Conservation (phyloP, 1,140 invertebrate genomes). For the Drosophila saltans region DNA sequence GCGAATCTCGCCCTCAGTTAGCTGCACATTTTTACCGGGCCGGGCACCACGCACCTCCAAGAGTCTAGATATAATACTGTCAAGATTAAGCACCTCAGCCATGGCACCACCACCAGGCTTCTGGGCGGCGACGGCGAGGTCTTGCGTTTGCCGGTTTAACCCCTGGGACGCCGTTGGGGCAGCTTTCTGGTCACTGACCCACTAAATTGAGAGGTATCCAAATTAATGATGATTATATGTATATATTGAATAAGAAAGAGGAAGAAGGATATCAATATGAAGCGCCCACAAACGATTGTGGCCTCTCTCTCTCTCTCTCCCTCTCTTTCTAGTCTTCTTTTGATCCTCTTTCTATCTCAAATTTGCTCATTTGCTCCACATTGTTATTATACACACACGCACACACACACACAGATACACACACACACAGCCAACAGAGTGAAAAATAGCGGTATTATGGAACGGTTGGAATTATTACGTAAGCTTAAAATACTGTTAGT, state of each 20-base stretch:
- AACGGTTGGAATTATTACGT: too few species aligned
- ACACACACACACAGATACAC: neutral
- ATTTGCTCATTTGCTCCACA: neutral
- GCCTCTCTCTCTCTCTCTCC: conserved; percentile 7
- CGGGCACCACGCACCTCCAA: conserved; percentile 91
- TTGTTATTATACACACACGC: conserved; percentile 7
- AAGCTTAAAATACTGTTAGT: neutral
- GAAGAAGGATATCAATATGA: too few species aligned
- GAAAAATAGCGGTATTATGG: neutral
- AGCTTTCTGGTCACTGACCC: conserved; percentile 8
- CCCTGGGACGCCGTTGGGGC: conserved; percentile 41
- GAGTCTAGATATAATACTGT: conserved; percentile 54
- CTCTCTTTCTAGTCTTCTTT: neutral
- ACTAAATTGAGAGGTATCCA: neutral
- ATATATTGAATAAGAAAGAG: too few species aligned
- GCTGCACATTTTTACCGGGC: conserved; percentile 97
- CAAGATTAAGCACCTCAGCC: conserved; percentile 56
- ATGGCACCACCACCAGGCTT: conserved; percentile 30
- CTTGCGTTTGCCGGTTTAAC: conserved; percentile 11
- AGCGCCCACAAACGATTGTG: neutral
- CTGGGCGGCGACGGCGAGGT: conserved; percentile 22
- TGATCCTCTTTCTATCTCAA: neutral
- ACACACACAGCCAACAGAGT: neutral
- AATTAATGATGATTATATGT: too few species aligned
- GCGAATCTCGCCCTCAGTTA: conserved; percentile 97